Evolutionary conservation across 1,140 invertebrate species (phyloP).

Genomic region (Trinorchestia longiramus): DNA sequence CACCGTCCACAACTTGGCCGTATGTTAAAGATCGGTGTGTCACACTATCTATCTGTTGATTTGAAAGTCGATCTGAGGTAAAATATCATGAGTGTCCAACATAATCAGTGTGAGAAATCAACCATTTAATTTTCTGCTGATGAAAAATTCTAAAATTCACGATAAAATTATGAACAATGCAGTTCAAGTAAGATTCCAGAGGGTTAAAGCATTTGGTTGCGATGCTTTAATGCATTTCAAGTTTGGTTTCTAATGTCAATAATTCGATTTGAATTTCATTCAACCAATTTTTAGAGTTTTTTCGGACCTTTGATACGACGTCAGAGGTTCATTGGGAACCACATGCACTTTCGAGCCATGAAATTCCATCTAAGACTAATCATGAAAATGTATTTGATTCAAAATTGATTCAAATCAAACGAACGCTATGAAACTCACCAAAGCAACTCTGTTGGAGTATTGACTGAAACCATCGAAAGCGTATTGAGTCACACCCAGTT

Average conservation of each 20-base stretch:
- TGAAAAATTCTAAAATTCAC: too few relatives aligned
- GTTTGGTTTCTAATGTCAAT: background rate
- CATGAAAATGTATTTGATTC: background rate
- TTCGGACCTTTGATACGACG: background rate
- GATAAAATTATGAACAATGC: background rate
- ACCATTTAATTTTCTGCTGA: background rate
- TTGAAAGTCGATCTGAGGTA: background rate
- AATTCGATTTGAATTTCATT: background rate
- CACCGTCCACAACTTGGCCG: constrained; percentile 51
- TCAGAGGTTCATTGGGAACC: background rate
- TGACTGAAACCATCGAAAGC: background rate
- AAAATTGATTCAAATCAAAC: background rate
- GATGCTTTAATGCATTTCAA: background rate
- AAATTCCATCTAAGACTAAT: background rate
- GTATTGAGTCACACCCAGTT: background rate
- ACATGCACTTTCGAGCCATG: background rate
- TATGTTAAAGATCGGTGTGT: constrained; percentile 52
- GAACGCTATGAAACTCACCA: background rate
- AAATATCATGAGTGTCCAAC: background rate
- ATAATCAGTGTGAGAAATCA: background rate
- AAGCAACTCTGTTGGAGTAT: background rate
- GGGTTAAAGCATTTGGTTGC: too few relatives aligned
- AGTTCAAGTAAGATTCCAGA: background rate
- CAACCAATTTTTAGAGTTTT: background rate
- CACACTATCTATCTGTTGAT: constrained; percentile 8